Evolutionary conservation across 2,888 invertebrate genomes (phyloP), one percentile per base, ranked within the genome.

Genomic region (Harpalus rufipes): DNA sequence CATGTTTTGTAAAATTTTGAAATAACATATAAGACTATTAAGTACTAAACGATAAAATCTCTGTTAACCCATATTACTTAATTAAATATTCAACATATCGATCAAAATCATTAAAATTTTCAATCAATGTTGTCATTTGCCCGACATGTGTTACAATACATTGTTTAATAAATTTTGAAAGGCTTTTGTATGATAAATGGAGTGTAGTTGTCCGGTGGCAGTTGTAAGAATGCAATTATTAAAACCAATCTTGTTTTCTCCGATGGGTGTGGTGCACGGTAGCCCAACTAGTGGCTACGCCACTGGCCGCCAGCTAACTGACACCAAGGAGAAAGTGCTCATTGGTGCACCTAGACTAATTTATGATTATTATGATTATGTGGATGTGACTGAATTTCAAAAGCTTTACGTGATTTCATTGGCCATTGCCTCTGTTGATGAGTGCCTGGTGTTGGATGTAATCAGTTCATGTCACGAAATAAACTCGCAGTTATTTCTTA

Each of bases 351-450:
- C 16, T 78, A 68, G 39, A 68, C 68, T 68, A 68, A 68, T 68
- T 68, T 68, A 68, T 68, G 68, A 68, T 68, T 68, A 68, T 68
- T 68, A 68, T 68, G 68, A 68, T 68, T 68, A 68, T 68, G 68
- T 68, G 68, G 68, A 68, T 68, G 68, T 68, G 68, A 68, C 68
- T 68, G 68, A 68, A 68, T 68, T 68, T 68, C 68, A 68, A 68
- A 68, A 68, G 68, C 14, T 68, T 68, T 68, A 68, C 68, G 68
- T 68, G 68, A 68, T 68, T 68, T 14, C 68, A 68, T 68, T 68
- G 68, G 68, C 12, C 68, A 39, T 6, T 68, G 68, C 21, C 21
- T 63, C 12, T 25, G 25, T 12, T 25, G 21, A 63, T 25, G 21
- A 63, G 25, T 25, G 25, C 10, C 21, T 63, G 10, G 21, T 63